phyloP scores from a whole-genome alignment of 2,888 invertebrate species.

The Phengaris arion region DNA sequence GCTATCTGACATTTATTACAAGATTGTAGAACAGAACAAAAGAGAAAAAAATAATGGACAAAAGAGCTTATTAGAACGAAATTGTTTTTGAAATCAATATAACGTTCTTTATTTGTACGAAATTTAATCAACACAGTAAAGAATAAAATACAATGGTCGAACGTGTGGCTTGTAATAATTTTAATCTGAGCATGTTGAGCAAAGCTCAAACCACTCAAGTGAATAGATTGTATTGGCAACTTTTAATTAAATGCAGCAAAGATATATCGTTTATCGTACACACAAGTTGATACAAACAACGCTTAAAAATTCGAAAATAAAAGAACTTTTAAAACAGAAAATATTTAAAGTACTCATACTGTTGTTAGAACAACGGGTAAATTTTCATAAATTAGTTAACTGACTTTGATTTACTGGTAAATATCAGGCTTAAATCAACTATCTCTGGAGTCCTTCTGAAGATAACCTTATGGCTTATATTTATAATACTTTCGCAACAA shows the following conservation, averaged over 20 bases:
- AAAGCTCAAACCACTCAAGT: background rate
- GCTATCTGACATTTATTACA: no score
- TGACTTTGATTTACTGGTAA: no score
- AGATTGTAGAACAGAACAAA: no score
- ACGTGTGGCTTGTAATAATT: background rate
- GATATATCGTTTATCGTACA: background rate
- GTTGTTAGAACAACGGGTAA: background rate
- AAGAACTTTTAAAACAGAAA: no score
- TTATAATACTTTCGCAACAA: background rate
- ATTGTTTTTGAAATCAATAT: no score
- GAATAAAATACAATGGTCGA: background rate
- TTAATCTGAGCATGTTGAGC: background rate
- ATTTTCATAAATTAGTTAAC: no score
- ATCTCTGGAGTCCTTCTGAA: background rate
- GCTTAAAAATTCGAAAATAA: background rate
- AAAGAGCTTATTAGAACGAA: no score
- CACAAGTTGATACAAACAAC: background rate
- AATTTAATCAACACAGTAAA: no score
- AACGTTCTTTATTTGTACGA: no score
- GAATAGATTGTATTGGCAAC: slow-evolving; percentile 1
- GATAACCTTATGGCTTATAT: background rate
- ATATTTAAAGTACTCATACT: no score
- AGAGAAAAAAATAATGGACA: no score
- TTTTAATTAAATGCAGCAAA: background rate
- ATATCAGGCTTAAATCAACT: background rate